Evolutionary conservation across 2,888 invertebrate species (phyloP), one percentile per base, ranked within the genome.

Genomic region (Drosophila kuntzei): DNA sequence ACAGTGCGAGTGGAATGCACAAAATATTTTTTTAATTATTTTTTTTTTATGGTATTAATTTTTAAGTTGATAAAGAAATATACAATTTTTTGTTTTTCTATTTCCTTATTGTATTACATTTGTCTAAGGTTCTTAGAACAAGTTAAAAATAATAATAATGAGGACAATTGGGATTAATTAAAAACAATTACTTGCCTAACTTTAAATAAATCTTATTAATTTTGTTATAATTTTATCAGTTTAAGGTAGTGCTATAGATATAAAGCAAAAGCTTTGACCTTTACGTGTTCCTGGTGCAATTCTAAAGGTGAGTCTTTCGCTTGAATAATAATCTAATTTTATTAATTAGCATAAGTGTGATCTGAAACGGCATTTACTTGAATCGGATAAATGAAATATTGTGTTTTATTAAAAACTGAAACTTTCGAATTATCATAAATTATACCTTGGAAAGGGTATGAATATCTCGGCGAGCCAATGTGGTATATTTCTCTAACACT

Each of bases 371-470:
- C 5, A 20, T 20, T 43, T 25, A 43, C 22, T 25, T 29, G 18
- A 9, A n/a, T 32, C 29, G 20, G 46, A 46, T 12, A 29, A 7
- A 7, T 5, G 6, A 14, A 50, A 12, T 36, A n/a, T 4, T 16
- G 25, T 12, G 16, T 27, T 8, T 27, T 39, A n/a, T n/a, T 29
- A 18, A 39, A 18, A 16, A 29, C n/a, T 39, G 7, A n/a, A 22
- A 32, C 14, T 44, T 8, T 51, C 2, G 3, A 25, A 16, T 14
- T 25, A 16, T 20, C 7, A 11, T 12, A 41, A 32, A 58, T 25
- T 54, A 58, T 72, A 72, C 71, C 71, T 76, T 36, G n/a, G 39
- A 2, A 7, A 3, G 37, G 36, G 43, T 46, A 46, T 16, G 37
- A 16, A 34, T 22, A 51, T 36, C 34, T 70, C 51, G 46, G 36